A percentile compares a stretch with the other conserved stretches of the same genome.
phyloP scores from a whole-genome alignment of 2,797 vertebrate genomes.

The Knipowitschia caucasica region DNA sequence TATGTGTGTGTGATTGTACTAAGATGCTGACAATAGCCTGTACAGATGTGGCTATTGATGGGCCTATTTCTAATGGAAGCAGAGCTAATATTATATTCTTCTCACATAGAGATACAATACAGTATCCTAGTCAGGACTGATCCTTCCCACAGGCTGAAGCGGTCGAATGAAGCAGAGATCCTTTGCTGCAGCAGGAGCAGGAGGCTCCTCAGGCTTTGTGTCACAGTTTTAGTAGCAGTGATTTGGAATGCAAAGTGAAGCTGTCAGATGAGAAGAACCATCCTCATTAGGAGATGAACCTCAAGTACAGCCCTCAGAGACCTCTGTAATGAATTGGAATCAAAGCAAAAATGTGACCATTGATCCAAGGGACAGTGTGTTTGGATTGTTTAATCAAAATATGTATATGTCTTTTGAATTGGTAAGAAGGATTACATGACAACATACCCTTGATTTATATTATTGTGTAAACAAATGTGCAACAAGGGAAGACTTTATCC shows the following conservation, averaged over 20 bases:
- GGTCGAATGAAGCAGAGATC: conserved; percentile 22
- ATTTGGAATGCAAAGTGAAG: conserved; percentile 45
- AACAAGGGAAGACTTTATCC: too few relatives aligned
- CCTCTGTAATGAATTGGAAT: conserved; percentile 29
- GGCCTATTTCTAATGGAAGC: conserved; percentile 1
- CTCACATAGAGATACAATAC: conserved; percentile 7
- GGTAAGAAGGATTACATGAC: too few relatives aligned
- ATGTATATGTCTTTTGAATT: background rate
- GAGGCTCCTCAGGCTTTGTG: conserved; percentile 10
- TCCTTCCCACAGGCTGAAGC: conserved; percentile 32
- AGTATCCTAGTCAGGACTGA: conserved; percentile 30
- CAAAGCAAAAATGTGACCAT: conserved; percentile 8
- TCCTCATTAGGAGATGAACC: conserved; percentile 41
- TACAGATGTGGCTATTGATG: conserved; percentile 18
- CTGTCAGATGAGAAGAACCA: conserved; percentile 30
- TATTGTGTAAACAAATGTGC: too few relatives aligned
- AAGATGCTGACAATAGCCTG: background rate
- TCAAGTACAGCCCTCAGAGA: conserved; percentile 15
- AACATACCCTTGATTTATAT: too few relatives aligned
- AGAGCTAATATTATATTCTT: conserved; percentile 30
- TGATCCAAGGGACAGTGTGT: conserved; percentile 3
- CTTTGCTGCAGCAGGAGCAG: conserved; percentile 18
- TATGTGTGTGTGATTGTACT: too few relatives aligned
- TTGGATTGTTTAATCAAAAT: background rate
- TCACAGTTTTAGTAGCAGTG: conserved; percentile 26